Evolutionary conservation across 1,140 invertebrate genomes (phyloP).

Genomic region (Brachionus sp.): DNA sequence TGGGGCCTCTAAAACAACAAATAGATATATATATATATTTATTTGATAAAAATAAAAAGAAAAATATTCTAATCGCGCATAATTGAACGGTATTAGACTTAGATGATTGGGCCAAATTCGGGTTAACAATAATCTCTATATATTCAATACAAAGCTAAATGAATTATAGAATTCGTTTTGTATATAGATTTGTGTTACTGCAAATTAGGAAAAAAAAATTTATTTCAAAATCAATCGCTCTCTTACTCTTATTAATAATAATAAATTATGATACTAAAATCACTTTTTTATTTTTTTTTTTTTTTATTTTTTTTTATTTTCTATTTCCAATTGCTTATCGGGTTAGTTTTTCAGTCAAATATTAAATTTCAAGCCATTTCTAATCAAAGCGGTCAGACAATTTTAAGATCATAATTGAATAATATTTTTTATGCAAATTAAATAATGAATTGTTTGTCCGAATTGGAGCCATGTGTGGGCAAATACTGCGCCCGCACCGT

Average conservation of each 20-base stretch:
- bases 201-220: slow-evolving; percentile 22
- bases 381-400: background rate
- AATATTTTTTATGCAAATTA: background rate
- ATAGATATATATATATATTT: background rate
- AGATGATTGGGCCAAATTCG: background rate
- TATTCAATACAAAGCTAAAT: background rate
- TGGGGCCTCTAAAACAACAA: background rate
- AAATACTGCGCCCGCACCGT: slow-evolving; percentile 15
- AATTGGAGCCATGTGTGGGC: background rate
- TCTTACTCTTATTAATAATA: slow-evolving; percentile 18
- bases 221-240: background rate
- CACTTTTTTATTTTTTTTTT: background rate
- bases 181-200: slow-evolving; percentile 12
- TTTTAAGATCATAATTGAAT: background rate
- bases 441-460: background rate
- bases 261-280: slow-evolving; percentile 41
- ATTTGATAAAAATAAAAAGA: background rate
- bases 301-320: background rate
- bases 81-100: background rate
- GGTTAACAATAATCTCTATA: background rate
- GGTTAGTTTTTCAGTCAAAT: background rate
- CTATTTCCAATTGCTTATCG: background rate
- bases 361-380: background rate
- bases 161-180: background rate
- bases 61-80: slow-evolving; percentile 8